These are phyloP conservation scores for Amitus sp. DNA, from an alignment of 2,888 invertebrate species.

Conservation along the genomic window DNA sequence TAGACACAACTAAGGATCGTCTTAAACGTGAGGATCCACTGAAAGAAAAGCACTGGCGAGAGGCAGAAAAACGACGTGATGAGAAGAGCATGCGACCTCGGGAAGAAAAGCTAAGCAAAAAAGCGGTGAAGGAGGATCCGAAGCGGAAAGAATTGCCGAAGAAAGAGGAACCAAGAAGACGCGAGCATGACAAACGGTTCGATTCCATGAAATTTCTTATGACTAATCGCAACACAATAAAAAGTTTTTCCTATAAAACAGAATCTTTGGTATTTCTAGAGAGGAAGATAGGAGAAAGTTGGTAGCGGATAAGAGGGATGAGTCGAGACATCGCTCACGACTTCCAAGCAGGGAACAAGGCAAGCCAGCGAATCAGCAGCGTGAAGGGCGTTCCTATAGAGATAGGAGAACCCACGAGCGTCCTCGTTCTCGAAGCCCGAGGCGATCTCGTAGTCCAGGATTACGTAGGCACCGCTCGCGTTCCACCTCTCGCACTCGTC, in stretches of 20 bases:
- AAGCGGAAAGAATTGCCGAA: conserved; percentile 60
- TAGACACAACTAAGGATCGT: conserved; percentile 58
- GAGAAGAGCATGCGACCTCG: conserved; percentile 52
- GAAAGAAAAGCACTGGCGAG: conserved; percentile 54
- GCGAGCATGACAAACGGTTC: conserved; percentile 61
- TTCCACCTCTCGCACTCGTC: conserved; percentile 25
- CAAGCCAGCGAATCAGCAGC: conserved; percentile 39
- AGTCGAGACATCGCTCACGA: conserved; percentile 40
- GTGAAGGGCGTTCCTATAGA: conserved; percentile 53
- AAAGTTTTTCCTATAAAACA: not conserved
- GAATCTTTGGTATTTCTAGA: conserved; percentile 29
- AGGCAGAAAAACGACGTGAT: conserved; percentile 53
- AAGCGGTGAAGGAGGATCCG: conserved; percentile 66
- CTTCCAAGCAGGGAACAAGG: conserved; percentile 57
- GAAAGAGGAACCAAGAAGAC: conserved; percentile 61
- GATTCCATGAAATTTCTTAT: conserved; percentile 12
- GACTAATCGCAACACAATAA: no score
- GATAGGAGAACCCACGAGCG: conserved; percentile 56
- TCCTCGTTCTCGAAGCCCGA: conserved; percentile 53
- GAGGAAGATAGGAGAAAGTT: conserved; percentile 55
- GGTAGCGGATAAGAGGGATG: conserved; percentile 40
- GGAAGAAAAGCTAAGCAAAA: conserved; percentile 66
- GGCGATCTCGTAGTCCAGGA: conserved; percentile 60
- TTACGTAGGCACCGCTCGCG: conserved; percentile 19
- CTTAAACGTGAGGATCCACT: conserved; percentile 44